These are phyloP conservation scores for Meleagris gallopavo DNA, from an alignment of 2,113 vertebrate genomes.

Conservation along the genomic window DNA sequence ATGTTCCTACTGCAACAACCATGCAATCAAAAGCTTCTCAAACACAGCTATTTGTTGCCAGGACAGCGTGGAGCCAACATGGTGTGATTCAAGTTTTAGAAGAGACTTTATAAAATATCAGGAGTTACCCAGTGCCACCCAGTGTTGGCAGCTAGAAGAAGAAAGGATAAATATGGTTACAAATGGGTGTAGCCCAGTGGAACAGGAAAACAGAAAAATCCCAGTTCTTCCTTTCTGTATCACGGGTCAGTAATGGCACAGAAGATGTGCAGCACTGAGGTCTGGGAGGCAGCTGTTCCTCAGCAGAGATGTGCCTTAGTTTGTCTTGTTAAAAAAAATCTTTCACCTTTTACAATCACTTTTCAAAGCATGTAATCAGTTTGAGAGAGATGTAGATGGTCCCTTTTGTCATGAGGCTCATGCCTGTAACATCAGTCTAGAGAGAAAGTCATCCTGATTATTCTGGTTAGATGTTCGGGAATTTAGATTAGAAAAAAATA, in stretches of 20 bases:
- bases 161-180: constrained; percentile 50
- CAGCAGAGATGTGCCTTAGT: neutral
- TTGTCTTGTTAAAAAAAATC: neutral
- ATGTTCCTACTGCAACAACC: constrained; percentile 33
- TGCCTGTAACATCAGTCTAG: neutral
- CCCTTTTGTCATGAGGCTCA: neutral
- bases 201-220: neutral
- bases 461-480: neutral
- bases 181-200: neutral
- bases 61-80: constrained; percentile 23
- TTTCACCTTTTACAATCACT: neutral
- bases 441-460: neutral
- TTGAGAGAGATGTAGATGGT: neutral
- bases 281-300: neutral
- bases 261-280: neutral
- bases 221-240: constrained; percentile 2
- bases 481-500: neutral
- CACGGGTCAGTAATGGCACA: neutral
- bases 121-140: constrained; percentile 73
- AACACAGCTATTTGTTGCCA: constrained; percentile 28
- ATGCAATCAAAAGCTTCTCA: constrained; percentile 16
- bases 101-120: constrained; percentile 21
- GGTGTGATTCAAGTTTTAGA: neutral
- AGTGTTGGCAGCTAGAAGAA: constrained; percentile 68
- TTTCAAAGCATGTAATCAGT: constrained; percentile 1